These are phyloP conservation scores for Ptychochromis oligacanthus DNA, from an alignment of 2,113 vertebrate genomes.

Conservation along the genomic window DNA sequence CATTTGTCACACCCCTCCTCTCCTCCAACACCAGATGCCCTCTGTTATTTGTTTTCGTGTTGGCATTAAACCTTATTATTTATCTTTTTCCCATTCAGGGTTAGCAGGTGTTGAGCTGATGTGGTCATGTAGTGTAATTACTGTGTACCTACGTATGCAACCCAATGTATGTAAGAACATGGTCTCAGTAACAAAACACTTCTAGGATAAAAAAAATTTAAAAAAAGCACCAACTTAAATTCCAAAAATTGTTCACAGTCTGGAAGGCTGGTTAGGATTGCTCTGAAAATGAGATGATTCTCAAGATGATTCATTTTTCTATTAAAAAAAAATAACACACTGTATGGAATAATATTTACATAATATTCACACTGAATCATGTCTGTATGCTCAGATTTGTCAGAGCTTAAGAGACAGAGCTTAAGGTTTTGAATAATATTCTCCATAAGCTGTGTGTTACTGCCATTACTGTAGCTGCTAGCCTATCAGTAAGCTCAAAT, in stretches of 20 bases:
- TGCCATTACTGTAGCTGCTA: background rate
- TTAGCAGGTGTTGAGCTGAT: constrained; percentile 43
- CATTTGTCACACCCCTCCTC: constrained; percentile 23
- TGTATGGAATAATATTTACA: too few relatives aligned
- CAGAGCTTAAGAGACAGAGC: background rate
- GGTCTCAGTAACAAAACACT: background rate
- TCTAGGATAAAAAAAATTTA: too few relatives aligned
- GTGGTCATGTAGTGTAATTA: background rate
- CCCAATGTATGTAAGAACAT: background rate
- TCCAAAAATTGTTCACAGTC: too few relatives aligned
- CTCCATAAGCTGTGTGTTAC: background rate
- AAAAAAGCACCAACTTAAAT: too few relatives aligned
- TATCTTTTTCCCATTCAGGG: constrained; percentile 40
- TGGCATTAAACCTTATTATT: constrained; percentile 45
- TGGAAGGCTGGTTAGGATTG: too few relatives aligned
- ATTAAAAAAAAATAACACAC: background rate
- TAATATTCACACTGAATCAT: too few relatives aligned
- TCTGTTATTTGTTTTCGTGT: constrained; percentile 46
- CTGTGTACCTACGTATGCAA: background rate
- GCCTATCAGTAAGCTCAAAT: background rate
- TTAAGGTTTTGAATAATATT: background rate
- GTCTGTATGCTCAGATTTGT: too few relatives aligned
- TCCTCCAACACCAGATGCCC: constrained; percentile 8
- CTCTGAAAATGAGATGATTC: too few relatives aligned
- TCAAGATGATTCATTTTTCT: background rate